phyloP scores from a whole-genome alignment of 2,797 vertebrate species.

The Intellagama lesueurii region DNA sequence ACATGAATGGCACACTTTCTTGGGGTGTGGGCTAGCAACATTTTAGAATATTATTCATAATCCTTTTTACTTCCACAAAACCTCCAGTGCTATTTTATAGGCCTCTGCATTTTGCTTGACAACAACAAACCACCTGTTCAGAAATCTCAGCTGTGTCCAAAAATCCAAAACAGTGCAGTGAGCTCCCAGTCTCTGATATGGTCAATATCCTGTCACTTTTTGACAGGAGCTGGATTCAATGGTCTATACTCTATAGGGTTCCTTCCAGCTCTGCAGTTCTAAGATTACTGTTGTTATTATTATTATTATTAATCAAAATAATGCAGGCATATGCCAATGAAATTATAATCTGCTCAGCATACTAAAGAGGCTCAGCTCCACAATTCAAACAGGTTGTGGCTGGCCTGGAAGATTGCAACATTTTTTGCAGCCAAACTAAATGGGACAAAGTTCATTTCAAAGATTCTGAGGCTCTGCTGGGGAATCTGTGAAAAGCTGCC shows the following conservation, averaged over 20 bases:
- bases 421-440: neutral
- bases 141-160: neutral
- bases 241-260: no score
- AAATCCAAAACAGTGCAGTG: neutral
- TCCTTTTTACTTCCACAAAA: neutral
- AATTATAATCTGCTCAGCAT: no score
- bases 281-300: no score
- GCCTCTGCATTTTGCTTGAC: neutral
- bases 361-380: no score
- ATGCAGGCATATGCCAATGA: no score
- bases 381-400: neutral
- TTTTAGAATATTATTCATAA: neutral
- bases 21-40: neutral
- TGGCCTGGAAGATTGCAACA: neutral
- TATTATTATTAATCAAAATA: no score
- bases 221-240: no score
- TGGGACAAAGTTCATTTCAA: neutral
- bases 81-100: no score
- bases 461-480: neutral
- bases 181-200: no score
- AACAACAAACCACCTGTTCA: neutral
- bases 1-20: neutral
- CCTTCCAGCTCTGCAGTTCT: no score
- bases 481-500: neutral
- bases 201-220: no score